Base-by-base conservation (phyloP, 1,140 invertebrate species). In the Drosophila albomicans region DNA sequence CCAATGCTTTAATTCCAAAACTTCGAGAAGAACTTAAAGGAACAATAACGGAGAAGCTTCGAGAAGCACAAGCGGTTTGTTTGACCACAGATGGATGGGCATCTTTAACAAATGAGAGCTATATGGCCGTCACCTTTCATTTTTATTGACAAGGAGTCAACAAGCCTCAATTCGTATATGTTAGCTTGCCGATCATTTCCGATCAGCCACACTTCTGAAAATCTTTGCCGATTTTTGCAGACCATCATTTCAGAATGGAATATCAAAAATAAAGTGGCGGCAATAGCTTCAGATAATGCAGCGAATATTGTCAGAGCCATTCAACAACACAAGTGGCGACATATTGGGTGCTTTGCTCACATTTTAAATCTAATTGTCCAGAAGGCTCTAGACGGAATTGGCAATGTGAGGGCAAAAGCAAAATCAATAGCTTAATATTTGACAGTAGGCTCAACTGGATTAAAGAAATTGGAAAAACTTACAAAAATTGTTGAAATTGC, bases 351-450 rank as follows among this genome's bases (percentile, higher is more conserved):
- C 20, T 52, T 52, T 5, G 57, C 62, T 10, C 49, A 64, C 13
- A 54, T n/a, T 3, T 43, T 64, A 41, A 64, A 64, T 54, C 7
- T 32, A 0, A 64, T 64, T 30, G 49, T 64, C 10, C 49, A 64
- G n/a, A 64, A 64, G 35, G 62, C 5, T 15, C 10, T 64, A 43
- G 62, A 43, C 6, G 8, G n/a, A 52, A 28, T 64, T 4, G 11
- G 49, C 62, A 64, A 3, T 52, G 35, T 64, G 32, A 11, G 49
- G 10, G 15, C 35, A 43, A 64, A 54, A 52, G 20, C 25, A 2
- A 30, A n/a, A 10, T 20, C 16, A 5, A 52, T 30, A 1, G 16
- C 10, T 3, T 2, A 52, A 30, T 52, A 28, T 52, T 52, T n/a
- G 2, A 30, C 2, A 15, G 20, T 3, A 52, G n/a, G 49, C 11